Base-by-base conservation (phyloP, 2,797 vertebrate genomes). In the Setipinna tenuifilis region DNA sequence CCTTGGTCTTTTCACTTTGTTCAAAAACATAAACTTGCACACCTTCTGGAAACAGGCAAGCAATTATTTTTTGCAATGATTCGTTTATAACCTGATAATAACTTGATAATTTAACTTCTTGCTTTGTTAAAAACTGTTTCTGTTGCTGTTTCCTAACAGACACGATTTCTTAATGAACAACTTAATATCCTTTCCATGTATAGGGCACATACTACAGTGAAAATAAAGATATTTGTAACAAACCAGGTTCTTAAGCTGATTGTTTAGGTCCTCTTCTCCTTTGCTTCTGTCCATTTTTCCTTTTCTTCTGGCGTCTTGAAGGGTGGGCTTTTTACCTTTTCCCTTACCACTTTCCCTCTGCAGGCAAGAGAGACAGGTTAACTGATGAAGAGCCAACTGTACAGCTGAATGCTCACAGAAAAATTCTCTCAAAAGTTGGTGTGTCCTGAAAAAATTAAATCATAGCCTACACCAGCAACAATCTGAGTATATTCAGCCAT, bases 161-260 rank as follows among this genome's bases (percentile, higher is more conserved):
- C 19, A 59, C 7, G 58, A 59, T 59, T 59, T 59, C 58, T 17
- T 35, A 71, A 71, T 31, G 28, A 71, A 3, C 28, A 71, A 9
- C 65, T 0, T 35, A 2, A 4, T 10, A 16, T 14, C 19, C 4
- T 12, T 17, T 71, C 1, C 6, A 78, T 78, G 71, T 17, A 16
- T 16, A 75, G 16, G 6, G 31, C 65, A 23, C n/a, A 62, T 23
- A 23, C n/a, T 10, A 62, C 5, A 23, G n/a, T 41, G 59, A 44
- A 35, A 28, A 12, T 44, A 14, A 0, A 31, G 5, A 80, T 54
- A 50, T 23, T 7, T 48, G 19, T 14, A 1, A 28, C 75, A 81
- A 85, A 93, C 92, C 92, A 93, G 78, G 86, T 90, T 88, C 85
- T 87, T 86, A 0, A 93, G 89, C 17, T 88, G 88, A 16, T 81